Base-by-base conservation (phyloP, 2,888 invertebrate genomes). In the Andrena bicolor region DNA sequence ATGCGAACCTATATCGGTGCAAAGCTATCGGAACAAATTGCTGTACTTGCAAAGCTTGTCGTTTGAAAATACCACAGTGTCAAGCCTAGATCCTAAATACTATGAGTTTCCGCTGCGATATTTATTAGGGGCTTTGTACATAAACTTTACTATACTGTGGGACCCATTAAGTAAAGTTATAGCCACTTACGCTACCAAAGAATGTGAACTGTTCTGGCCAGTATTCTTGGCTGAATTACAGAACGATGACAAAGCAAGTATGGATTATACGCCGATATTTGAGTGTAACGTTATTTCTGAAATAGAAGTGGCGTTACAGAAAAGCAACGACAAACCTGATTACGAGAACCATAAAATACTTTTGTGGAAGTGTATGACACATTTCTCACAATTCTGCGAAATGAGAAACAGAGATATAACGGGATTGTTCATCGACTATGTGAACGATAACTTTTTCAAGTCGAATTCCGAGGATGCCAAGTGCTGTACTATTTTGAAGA, bases 101-200 rank as follows among this genome's bases (percentile, higher is more conserved):
- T 95, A 95, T 89, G 94, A 95, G 87, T 96, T 97, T 89, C 96
- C 97, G 0, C 92, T 99, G 26, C 95, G 96, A 81, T 98, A 97
- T 90, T 95, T 99, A 90, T 95, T 99, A 48, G 98, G 99, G 1
- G 95, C 96, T 79, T 94, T 99, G 66, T 97, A 97, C 93, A 95
- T 97, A 26, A 99, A 99, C 93, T 99, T 99, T 90, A 97, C 97
- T 88, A 94, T 98, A 16, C 93, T 99, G 0, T 99, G 99, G 99
- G 97, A 97, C 82, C 98, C 98, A 0, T 95, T 97, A 0, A 95
- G 95, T 20, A 96, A 97, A 90, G 95, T 98, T 56, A 96, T 99
- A 64, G 95, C 96, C 1, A 95, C 96, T 0, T 97, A 97, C 92
- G 97, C 97, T 0, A 95, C 69, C 4, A 91, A 90, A 69, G 89